Evolutionary conservation across 2,797 vertebrate genomes (phyloP).

Genomic region (Antrozous pallidus): DNA sequence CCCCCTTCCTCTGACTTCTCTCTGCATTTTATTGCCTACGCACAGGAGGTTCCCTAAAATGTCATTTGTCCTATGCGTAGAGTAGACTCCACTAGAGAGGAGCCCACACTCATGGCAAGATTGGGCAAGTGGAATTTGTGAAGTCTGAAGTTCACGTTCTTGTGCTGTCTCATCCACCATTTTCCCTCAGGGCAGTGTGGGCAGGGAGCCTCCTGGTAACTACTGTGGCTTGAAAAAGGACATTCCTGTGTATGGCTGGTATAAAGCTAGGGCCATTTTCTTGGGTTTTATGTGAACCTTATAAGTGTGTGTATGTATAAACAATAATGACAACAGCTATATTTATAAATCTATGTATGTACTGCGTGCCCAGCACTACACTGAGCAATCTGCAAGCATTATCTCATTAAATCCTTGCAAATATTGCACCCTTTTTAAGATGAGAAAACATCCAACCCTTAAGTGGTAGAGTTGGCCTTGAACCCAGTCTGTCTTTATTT

Average conservation of each 20-base stretch:
- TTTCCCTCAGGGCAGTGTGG: neutral
- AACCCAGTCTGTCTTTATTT: neutral
- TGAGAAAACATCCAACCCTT: neutral
- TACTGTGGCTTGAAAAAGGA: neutral
- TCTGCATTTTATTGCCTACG: neutral
- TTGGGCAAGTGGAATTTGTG: accelerated
- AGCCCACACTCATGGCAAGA: neutral
- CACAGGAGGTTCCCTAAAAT: neutral
- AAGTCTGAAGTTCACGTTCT: neutral
- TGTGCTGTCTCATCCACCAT: neutral
- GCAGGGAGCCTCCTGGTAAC: neutral
- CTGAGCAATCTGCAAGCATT: accelerated
- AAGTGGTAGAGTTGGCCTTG: neutral
- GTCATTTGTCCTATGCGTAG: accelerated
- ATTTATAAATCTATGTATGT: neutral
- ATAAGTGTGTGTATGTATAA: too few species aligned
- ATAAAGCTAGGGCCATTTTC: neutral
- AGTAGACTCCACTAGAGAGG: neutral
- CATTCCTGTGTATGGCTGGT: neutral
- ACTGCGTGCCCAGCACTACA: accelerated
- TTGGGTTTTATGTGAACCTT: neutral
- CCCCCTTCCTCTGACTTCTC: neutral
- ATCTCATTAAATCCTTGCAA: neutral
- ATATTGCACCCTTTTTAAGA: neutral
- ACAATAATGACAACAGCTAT: neutral